Base-by-base conservation (phyloP, 2,888 invertebrate genomes). In the Eretmocerus hayati region DNA sequence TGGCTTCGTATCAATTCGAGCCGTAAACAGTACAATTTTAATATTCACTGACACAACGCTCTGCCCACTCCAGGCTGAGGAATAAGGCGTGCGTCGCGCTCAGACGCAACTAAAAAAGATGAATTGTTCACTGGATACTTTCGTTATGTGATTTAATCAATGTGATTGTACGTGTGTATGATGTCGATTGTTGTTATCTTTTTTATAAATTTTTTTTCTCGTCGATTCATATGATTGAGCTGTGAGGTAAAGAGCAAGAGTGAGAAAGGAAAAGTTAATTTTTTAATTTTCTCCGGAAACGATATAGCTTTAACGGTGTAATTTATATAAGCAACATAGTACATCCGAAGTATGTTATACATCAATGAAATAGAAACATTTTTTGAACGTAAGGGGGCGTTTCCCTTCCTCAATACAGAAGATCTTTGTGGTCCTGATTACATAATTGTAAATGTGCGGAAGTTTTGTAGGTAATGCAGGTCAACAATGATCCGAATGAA, bases 31-130 rank as follows among this genome's bases (percentile, higher is more conserved):
- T 71, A 71, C 56, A 71, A 71, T 56, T 71, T 71, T 56, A 71
- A 71, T 62, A 71, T 71, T 67, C 71, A 71, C 71, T 71, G 71
- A 71, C 71, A 71, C 56, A 71, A 69, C 59, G 70, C 62, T 63
- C 66, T 65, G 60, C 71, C 71, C 60, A 71, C 69, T 63, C 71
- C 70, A 63, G 71, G 71, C 66, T 71, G 64, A 71, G 62, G 62
- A 64, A n/a, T 33, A 48, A 15, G n/a, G 38, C 36, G 46, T 45
- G 41, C 44, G 42, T 46, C 43, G 23, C 19, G 33, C 37, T 2
- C 11, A 39, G 43, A 46, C 49, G 40, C 43, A n/a, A 39, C 47
- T 46, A 53, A 46, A 15, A n/a, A n/a, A n/a, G n/a, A n/a, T n/a
- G n/a, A n/a, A 41, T 53, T 53, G n/a, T 47, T 46, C 13, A n/a